phyloP scores from a whole-genome alignment of 2,113 vertebrate genomes.

The Clarias batrachus region DNA sequence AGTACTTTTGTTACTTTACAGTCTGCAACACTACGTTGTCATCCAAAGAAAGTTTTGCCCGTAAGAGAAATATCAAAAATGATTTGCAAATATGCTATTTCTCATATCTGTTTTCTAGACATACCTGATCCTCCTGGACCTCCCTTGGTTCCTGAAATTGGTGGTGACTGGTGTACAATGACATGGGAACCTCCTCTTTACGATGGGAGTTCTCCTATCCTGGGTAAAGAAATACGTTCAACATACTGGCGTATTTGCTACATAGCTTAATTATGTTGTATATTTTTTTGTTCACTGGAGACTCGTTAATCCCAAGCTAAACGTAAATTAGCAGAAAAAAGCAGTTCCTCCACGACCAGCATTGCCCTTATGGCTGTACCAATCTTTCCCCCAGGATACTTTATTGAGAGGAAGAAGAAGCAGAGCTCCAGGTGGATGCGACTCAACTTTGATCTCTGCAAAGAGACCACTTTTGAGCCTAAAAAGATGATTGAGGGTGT shows the following conservation, averaged over 20 bases:
- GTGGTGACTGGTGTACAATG: conserved; percentile 97
- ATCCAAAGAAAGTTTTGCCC: not conserved
- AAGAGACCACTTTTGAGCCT: conserved; percentile 92
- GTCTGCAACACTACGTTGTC: not conserved
- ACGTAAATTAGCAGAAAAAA: not conserved
- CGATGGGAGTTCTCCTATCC: conserved; percentile 88
- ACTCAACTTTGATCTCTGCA: conserved; percentile 94
- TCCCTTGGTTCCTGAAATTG: conserved; percentile 84
- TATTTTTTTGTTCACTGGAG: not conserved
- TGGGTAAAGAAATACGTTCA: conserved; percentile 73
- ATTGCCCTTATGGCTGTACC: not conserved
- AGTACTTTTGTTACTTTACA: not conserved
- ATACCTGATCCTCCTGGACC: conserved; percentile 90
- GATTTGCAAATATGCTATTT: not conserved
- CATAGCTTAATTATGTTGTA: not conserved
- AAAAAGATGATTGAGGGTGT: conserved; percentile 99
- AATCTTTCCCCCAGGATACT: conserved; percentile 79
- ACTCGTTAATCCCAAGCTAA: not conserved
- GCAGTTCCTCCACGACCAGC: not conserved
- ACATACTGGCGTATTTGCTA: not conserved
- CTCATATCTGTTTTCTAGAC: conserved; percentile 68
- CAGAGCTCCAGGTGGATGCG: conserved; percentile 99
- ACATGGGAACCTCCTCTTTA: conserved; percentile 90
- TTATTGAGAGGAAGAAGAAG: conserved; percentile 97
- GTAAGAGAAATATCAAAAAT: not conserved